phyloP scores from a whole-genome alignment of 2,888 invertebrate species.

The Lymantria monacha region DNA sequence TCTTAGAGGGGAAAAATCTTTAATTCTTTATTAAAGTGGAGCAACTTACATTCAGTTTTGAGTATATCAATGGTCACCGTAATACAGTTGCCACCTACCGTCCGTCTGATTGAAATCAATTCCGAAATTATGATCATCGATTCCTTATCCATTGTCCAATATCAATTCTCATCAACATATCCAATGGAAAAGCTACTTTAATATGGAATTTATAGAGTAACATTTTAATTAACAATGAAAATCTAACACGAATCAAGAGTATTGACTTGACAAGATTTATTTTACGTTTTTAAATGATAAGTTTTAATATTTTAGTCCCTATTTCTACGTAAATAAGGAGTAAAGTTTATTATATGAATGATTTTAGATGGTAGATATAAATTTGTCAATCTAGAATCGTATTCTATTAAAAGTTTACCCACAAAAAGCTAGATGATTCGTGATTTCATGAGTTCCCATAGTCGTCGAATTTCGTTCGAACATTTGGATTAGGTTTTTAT shows the following conservation, averaged over 20 bases:
- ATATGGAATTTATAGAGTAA: accelerated
- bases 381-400: slow-evolving; percentile 44
- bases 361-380: background rate
- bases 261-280: background rate
- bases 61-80: slow-evolving; percentile 41
- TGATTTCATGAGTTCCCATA: slow-evolving; percentile 69
- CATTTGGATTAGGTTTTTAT: slow-evolving; percentile 74
- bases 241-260: background rate
- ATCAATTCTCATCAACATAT: slow-evolving; percentile 19
- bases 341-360: background rate
- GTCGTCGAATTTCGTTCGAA: slow-evolving; percentile 39
- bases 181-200: slow-evolving; percentile 18
- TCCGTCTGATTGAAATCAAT: slow-evolving; percentile 74
- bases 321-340: background rate
- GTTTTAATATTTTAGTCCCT: background rate
- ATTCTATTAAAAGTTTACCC: slow-evolving; percentile 57
- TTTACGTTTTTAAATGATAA: background rate
- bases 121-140: slow-evolving; percentile 63
- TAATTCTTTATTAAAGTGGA: slow-evolving; percentile 1
- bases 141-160: slow-evolving; percentile 50
- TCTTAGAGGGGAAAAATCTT: background rate
- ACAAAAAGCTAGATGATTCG: slow-evolving; percentile 66
- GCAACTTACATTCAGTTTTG: slow-evolving; percentile 1
- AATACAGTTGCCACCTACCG: slow-evolving; percentile 75
- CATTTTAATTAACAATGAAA: slow-evolving; percentile 6